Evolutionary conservation across 2,888 invertebrate genomes (phyloP), one percentile per base, ranked within the genome.

Genomic region (Mythimna impura): DNA sequence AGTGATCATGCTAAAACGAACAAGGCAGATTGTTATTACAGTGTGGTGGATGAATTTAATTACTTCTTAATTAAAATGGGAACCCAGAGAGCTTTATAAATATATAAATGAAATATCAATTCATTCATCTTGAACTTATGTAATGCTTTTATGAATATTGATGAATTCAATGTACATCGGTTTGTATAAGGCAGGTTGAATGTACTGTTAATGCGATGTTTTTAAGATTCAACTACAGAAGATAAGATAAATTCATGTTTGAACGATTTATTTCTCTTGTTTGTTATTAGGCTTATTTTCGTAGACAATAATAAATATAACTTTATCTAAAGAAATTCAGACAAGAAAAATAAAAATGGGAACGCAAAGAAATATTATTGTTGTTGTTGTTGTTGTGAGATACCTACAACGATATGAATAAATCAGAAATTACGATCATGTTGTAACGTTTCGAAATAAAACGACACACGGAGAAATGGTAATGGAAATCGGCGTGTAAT

Each of bases 401-500:
- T 55, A n/a, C n/a, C n/a, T n/a, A 47, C 2, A 34, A 58, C 17
- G 3, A 30, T 61, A 85, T 79, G 84, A 88, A 88, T 87, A 89
- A 86, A 81, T 82, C 76, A 90, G 87, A 89, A 88, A 90, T 90
- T 85, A 89, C 88, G 89, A 91, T 89, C 87, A 88, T 80, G 83
- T 85, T 81, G 82, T 80, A 83, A 85, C 81, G 76, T 81, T 87
- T 86, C 82, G 81, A 88, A 90, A 91, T 88, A 90, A 89, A 87
- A 86, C 83, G 75, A 71, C 65, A 64, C 34, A 86, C 78, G 78
- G 83, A 76, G 83, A 82, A 82, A 88, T 88, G 86, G 88, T 89
- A 86, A 88, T 88, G 83, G 88, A 89, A 92, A 90, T 86, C 86
- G 84, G 87, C 89, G 85, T 89, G 89, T 89, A 92, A 91, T 91